Percentiles rank a stretch among this genome's conserved stretches.
Evolutionary conservation across 2,888 invertebrate species (phyloP).

Genomic region (Drosophila ezoana): DNA sequence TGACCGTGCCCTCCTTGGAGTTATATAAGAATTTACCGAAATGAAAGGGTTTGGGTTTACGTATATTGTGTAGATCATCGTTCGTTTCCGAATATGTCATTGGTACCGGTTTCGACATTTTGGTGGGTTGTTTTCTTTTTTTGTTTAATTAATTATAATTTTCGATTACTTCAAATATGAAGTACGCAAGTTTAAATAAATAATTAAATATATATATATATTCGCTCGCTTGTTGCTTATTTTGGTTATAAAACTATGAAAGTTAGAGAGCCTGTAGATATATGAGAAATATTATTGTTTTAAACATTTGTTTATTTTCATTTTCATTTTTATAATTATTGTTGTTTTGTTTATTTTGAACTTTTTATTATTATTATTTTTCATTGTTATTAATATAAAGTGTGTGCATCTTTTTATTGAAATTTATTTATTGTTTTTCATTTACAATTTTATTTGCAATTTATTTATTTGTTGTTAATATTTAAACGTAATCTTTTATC

Average conservation of each 20-base stretch:
- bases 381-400: background rate
- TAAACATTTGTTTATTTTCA: background rate
- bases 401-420: too few relatives aligned
- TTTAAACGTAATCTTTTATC: too few relatives aligned
- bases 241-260: background rate
- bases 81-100: constrained; percentile 75
- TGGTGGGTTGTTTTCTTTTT: constrained; percentile 44
- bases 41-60: constrained; percentile 82
- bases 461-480: too few relatives aligned
- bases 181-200: constrained; percentile 12
- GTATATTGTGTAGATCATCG: constrained; percentile 73
- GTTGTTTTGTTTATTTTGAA: too few relatives aligned
- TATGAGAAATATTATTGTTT: background rate
- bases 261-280: constrained; percentile 9
- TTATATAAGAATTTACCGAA: constrained; percentile 86
- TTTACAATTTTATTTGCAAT: background rate
- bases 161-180: constrained; percentile 27
- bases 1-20: constrained; percentile 87
- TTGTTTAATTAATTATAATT: constrained; percentile 11
- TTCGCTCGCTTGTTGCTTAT: constrained; percentile 6
- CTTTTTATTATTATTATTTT: background rate
- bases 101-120: constrained; percentile 82
- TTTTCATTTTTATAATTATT: constrained; percentile 6
- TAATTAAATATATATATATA: background rate
- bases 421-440: background rate